A percentile compares a stretch with the other conserved stretches of the same genome.
These are phyloP conservation scores for Fopius arisanus DNA, from an alignment of 1,140 invertebrate genomes.

Conservation along the genomic window DNA sequence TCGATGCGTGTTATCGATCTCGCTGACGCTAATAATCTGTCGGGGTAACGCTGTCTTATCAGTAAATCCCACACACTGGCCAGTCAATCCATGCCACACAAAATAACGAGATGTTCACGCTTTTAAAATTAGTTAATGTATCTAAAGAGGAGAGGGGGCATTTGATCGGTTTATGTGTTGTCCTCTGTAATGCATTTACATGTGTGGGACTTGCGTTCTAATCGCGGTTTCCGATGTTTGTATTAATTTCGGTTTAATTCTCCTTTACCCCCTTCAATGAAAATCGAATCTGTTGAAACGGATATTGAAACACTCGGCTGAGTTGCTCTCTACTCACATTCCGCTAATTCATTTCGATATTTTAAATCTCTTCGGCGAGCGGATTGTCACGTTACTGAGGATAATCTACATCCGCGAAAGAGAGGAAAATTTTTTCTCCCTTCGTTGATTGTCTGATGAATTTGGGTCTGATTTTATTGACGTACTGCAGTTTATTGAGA, in stretches of 20 bases:
- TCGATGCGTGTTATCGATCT: slow-evolving; percentile 24
- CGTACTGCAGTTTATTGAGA: too few species aligned
- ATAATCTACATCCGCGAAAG: too few species aligned
- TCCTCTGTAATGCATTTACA: not conserved
- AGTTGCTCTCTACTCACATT: not conserved
- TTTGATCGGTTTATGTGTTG: not conserved
- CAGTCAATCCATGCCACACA: slow-evolving; percentile 20
- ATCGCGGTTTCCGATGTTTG: not conserved
- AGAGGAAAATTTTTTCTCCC: too few species aligned
- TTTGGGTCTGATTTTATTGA: too few species aligned
- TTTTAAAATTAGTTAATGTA: not conserved
- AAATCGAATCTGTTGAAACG: not conserved
- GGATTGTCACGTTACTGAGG: too few species aligned
- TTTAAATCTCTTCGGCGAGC: too few species aligned
- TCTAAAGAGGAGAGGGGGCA: not conserved
- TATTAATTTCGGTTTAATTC: not conserved
- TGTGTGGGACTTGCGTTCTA: not conserved
- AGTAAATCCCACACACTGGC: slow-evolving; percentile 20
- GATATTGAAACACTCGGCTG: not conserved
- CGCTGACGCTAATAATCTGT: slow-evolving; percentile 26
- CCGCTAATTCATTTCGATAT: not conserved
- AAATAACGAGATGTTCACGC: not conserved
- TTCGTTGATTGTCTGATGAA: too few species aligned
- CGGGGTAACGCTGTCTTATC: slow-evolving; percentile 25
- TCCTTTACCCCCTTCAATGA: not conserved